Evolutionary conservation across 2,797 vertebrate species (phyloP).

Genomic region (Hybognathus amarus): DNA sequence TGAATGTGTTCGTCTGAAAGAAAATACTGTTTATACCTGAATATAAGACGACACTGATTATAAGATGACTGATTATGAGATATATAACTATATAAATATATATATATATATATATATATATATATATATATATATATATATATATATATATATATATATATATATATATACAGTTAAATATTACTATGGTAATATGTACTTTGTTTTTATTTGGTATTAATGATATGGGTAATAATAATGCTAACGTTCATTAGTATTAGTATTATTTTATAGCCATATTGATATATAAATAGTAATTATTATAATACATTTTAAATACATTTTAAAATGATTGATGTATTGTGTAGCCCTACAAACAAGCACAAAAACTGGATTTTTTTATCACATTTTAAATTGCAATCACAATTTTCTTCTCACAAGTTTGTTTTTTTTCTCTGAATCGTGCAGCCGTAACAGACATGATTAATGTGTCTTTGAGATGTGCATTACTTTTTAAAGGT

Average conservation of each 20-base stretch:
- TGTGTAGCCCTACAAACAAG: neutral
- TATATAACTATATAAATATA: too few species aligned
- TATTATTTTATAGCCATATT: neutral
- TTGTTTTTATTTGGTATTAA: neutral
- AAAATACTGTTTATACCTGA: too few species aligned
- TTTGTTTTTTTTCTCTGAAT: too few species aligned
- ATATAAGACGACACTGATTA: too few species aligned
- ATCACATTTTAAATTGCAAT: neutral
- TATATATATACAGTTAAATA: neutral
- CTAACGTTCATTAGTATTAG: neutral
- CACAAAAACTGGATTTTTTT: neutral
- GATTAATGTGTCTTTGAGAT: neutral
- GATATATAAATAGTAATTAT: neutral
- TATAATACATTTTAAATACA: too few species aligned
- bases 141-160: too few species aligned
- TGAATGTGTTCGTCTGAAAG: too few species aligned
- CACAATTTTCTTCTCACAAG: neutral
- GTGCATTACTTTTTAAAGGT: neutral
- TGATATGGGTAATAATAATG: neutral
- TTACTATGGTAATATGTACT: neutral
- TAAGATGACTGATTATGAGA: too few species aligned
- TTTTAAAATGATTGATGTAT: too few species aligned
- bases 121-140: too few species aligned
- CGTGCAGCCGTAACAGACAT: neutral
- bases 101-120: too few species aligned